A percentile compares a stretch with the other conserved stretches of the same genome.
Evolutionary conservation across 2,113 vertebrate genomes (phyloP).

Genomic region (Etia nguti): DNA sequence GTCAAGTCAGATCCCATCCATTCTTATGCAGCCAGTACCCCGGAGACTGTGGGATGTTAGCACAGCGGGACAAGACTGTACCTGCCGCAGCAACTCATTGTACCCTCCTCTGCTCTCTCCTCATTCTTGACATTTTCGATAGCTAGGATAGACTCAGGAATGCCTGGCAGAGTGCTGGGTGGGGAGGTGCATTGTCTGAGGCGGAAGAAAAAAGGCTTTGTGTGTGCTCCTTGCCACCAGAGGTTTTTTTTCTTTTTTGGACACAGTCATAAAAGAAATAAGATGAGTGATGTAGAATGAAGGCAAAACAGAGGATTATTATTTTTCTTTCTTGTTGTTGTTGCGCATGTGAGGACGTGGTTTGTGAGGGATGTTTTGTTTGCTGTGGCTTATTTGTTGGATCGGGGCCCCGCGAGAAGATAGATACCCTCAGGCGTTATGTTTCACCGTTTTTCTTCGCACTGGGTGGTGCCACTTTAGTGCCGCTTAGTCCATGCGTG

Average conservation of each 20-base stretch:
- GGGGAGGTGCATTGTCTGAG: constrained; percentile 60
- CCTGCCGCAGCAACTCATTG: constrained; percentile 60
- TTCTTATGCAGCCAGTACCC: constrained; percentile 23
- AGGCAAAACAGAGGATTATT: neutral
- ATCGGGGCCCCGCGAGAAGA: constrained; percentile 26
- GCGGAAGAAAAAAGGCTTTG: constrained; percentile 64
- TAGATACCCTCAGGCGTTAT: constrained; percentile 21
- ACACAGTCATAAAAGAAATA: neutral
- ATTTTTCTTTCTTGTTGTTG: neutral
- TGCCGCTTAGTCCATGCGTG: constrained; percentile 1
- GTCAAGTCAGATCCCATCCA: constrained; percentile 45
- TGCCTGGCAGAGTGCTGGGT: constrained; percentile 64
- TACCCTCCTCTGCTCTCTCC: constrained; percentile 63
- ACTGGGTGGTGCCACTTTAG: constrained; percentile 13
- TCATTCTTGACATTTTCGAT: constrained; percentile 75
- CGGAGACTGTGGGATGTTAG: constrained; percentile 52
- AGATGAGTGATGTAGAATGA: constrained; percentile 32
- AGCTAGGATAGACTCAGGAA: constrained; percentile 71
- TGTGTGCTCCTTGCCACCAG: constrained; percentile 25
- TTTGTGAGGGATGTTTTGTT: constrained; percentile 42
- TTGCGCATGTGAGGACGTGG: constrained; percentile 39
- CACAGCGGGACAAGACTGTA: constrained; percentile 70
- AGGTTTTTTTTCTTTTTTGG: constrained; percentile 1
- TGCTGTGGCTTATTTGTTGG: constrained; percentile 34
- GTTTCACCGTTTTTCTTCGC: constrained; percentile 21